Conservation (phyloP, 2,113 vertebrate genomes). For the Silurus meridionalis region DNA sequence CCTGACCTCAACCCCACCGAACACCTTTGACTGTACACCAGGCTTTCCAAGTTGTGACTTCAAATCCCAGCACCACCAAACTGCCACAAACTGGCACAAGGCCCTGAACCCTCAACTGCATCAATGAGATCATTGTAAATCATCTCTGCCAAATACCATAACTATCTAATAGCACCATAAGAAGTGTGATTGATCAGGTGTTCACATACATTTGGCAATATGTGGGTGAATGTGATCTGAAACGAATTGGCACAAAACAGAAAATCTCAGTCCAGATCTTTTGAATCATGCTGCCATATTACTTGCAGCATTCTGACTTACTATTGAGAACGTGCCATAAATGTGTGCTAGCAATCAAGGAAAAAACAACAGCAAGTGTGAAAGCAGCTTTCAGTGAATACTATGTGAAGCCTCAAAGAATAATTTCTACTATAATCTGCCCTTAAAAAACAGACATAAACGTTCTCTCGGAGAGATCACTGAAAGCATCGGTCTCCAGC, state of each 20-base stretch:
- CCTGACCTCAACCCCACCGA: not conserved
- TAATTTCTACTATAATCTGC: not conserved
- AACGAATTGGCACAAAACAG: not conserved
- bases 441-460: constrained; percentile 42
- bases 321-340: not conserved
- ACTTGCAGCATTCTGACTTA: not conserved
- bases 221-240: not conserved
- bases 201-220: not conserved
- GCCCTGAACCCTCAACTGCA: too few relatives aligned
- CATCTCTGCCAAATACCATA: too few relatives aligned
- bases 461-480: constrained; percentile 59
- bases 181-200: not conserved
- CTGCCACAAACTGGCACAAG: too few relatives aligned
- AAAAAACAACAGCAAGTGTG: constrained; percentile 1
- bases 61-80: not conserved
- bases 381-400: not conserved
- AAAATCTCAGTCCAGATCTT: not conserved
- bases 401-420: not conserved
- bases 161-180: not conserved
- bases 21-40: not conserved
- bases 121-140: too few relatives aligned
- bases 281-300: not conserved
- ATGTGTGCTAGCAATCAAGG: not conserved
- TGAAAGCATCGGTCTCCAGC: constrained; percentile 1
- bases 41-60: too few relatives aligned